Evolutionary conservation across 2,113 vertebrate species (phyloP).

Genomic region (Stictonetta naevosa): DNA sequence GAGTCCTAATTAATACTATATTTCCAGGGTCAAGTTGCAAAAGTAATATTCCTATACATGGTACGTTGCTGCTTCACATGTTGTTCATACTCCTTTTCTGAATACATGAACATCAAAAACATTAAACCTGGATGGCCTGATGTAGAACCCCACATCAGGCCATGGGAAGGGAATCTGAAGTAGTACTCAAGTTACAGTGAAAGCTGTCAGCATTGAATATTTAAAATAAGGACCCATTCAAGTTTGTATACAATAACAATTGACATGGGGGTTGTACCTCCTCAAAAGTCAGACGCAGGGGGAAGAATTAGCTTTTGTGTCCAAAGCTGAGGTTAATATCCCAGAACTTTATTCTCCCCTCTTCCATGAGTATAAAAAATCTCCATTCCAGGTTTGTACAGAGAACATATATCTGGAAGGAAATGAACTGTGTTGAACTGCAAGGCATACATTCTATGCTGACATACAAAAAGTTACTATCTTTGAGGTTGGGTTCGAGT

Average conservation of each 20-base stretch:
- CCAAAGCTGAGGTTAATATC: neutral
- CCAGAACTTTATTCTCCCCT: neutral
- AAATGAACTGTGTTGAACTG: neutral
- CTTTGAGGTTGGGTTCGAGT: neutral
- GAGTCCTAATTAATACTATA: neutral
- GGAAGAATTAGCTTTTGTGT: slow-evolving; percentile 15
- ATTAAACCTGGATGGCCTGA: neutral
- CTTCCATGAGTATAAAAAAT: neutral
- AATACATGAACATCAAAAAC: neutral
- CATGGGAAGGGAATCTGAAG: neutral
- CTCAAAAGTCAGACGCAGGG: neutral
- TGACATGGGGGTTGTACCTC: neutral
- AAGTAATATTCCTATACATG: neutral
- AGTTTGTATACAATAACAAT: neutral
- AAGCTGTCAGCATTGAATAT: neutral
- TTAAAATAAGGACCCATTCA: neutral
- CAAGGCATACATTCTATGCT: neutral
- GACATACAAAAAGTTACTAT: neutral
- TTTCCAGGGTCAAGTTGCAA: neutral
- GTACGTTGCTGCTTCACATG: neutral
- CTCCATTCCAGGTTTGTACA: neutral
- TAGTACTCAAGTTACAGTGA: neutral
- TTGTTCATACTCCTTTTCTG: neutral
- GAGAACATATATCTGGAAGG: neutral
- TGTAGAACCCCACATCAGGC: neutral